These are phyloP conservation scores for Aphidius gifuensis DNA, from an alignment of 1,140 invertebrate genomes.

Conservation along the genomic window DNA sequence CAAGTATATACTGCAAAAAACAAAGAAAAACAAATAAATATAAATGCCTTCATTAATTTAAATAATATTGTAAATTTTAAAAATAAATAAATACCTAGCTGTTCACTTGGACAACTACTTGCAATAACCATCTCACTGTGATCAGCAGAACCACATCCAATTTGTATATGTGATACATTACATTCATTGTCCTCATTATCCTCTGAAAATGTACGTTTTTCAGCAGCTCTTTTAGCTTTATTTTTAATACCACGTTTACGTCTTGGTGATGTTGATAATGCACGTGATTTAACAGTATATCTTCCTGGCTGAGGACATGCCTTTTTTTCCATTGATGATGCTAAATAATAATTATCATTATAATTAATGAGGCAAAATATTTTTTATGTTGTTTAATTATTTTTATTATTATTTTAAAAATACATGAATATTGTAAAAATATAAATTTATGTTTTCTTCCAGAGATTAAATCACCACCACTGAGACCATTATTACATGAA, in stretches of 20 bases:
- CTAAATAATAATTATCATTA: conserved; percentile 29
- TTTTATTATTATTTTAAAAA: no score
- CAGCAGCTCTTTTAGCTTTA: conserved; percentile 20
- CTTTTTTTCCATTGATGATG: conserved; percentile 47
- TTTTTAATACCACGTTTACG: conserved; percentile 27
- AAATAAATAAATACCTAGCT: conserved; percentile 33
- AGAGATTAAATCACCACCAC: conserved; percentile 24
- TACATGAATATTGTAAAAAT: no score
- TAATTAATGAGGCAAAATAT: not conserved
- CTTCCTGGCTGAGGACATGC: conserved; percentile 55
- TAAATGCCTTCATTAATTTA: not conserved
- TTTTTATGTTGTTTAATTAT: no score
- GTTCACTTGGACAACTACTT: conserved; percentile 43
- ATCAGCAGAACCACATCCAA: conserved; percentile 45
- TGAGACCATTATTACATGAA: conserved; percentile 25
- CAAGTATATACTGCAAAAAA: conserved; percentile 56
- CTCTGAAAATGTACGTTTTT: conserved; percentile 37
- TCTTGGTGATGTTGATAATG: conserved; percentile 23
- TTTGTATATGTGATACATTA: conserved; percentile 42
- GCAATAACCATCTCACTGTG: conserved; percentile 50
- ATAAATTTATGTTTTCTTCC: conserved; percentile 26
- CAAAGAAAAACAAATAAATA: conserved; percentile 22
- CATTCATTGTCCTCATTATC: conserved; percentile 40
- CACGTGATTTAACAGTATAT: conserved; percentile 39
- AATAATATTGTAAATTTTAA: not conserved